Conservation (phyloP, 23 tunicate species). For the Phallusia fumigata region DNA sequence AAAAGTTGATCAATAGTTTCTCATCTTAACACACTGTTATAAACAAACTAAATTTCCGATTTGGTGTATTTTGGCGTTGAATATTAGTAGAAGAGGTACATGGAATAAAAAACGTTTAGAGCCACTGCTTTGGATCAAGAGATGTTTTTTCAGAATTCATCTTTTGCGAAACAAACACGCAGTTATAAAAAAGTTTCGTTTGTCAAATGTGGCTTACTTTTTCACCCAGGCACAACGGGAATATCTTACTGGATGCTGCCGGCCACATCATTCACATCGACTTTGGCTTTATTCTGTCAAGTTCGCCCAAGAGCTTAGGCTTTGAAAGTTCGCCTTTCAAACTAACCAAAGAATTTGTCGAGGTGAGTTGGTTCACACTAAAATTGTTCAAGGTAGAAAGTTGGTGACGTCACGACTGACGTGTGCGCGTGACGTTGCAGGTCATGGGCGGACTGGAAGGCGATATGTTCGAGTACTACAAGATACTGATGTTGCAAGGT, state of each 20-base stretch:
- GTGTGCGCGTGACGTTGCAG: conserved; percentile 9
- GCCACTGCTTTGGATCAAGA: too few species aligned
- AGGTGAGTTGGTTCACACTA: conserved; percentile 51
- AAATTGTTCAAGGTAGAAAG: conserved; percentile 4
- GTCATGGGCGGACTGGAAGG: conserved; percentile 97
- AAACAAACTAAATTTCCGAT: too few species aligned
- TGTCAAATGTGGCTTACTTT: too few species aligned
- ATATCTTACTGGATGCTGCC: conserved; percentile 89
- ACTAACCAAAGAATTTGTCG: conserved; percentile 93
- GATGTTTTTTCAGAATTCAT: too few species aligned
- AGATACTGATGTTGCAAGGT: conserved; percentile 95
- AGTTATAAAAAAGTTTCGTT: too few species aligned
- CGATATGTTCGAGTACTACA: conserved; percentile 99
- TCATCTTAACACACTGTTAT: too few species aligned
- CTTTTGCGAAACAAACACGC: too few species aligned
- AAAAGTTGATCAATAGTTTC: too few species aligned
- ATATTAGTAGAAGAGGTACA: too few species aligned
- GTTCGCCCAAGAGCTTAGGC: conserved; percentile 98
- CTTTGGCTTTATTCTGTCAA: conserved; percentile 93
- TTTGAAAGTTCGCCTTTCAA: conserved; percentile 99
- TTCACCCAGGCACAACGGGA: conserved; percentile 89
- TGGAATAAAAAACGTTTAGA: too few species aligned
- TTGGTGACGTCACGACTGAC: too few species aligned
- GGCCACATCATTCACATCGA: conserved; percentile 99
- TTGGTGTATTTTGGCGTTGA: too few species aligned